Conservation (phyloP, 2,888 invertebrate species). For the Coelinius sp. region DNA sequence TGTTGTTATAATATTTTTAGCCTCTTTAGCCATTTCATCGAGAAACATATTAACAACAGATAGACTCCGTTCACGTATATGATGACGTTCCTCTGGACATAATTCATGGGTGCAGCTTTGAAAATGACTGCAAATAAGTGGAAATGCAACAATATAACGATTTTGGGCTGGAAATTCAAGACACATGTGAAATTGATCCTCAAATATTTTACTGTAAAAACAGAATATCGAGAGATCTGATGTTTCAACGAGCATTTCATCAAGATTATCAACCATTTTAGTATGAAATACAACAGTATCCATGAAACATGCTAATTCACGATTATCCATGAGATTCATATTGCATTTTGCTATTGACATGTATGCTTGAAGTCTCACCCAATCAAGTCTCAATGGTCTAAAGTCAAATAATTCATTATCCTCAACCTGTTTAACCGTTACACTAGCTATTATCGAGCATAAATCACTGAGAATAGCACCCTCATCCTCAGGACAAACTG, state of each 20-base stretch:
- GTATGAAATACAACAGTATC: constrained; percentile 98
- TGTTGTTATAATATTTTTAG: constrained; percentile 97
- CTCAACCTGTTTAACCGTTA: constrained; percentile 95
- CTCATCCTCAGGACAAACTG: constrained; percentile 94
- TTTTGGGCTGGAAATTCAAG: constrained; percentile 99
- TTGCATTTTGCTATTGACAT: constrained; percentile 89
- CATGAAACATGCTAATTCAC: constrained; percentile 90
- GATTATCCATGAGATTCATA: constrained; percentile 84
- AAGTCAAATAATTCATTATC: constrained; percentile 97
- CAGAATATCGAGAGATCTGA: constrained; percentile 98
- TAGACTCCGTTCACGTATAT: constrained; percentile 94
- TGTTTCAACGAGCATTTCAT: constrained; percentile 96
- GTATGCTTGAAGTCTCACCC: constrained; percentile 97
- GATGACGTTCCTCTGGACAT: constrained; percentile 98
- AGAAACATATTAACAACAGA: constrained; percentile 97
- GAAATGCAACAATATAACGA: constrained; percentile 97
- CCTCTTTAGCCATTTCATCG: constrained; percentile 99
- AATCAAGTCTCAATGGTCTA: constrained; percentile 93
- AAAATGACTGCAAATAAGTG: constrained; percentile 97
- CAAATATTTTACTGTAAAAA: constrained; percentile 96
- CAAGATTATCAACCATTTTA: constrained; percentile 97
- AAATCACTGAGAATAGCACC: constrained; percentile 93
- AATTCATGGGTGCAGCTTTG: constrained; percentile 98
- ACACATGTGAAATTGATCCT: constrained; percentile 98
- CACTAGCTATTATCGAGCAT: constrained; percentile 87